Evolutionary conservation across 1,140 invertebrate genomes (phyloP), one percentile per base, ranked within the genome.

Genomic region (Atta cephalotes): DNA sequence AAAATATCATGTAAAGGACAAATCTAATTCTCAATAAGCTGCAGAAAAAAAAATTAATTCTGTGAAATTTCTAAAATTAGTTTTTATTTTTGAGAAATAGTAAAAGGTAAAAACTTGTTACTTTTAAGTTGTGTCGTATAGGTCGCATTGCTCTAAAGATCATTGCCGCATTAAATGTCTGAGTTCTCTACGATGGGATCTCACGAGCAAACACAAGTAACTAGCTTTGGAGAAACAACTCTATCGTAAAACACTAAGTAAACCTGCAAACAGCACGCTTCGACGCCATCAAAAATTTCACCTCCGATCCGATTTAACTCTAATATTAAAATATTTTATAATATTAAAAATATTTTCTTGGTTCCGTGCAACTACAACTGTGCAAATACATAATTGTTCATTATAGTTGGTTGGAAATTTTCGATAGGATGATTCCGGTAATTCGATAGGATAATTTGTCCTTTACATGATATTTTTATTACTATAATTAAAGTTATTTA

Each of bases 231-330:
- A 35, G 45, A 49, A 63, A 58, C 31, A 71, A 58, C 31, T 70
- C 21, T 58, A 58, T 81, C 51, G 78, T 71, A 58, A 80, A 81
- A 81, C 51, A 70, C 16, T 80, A 70, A 68, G 63, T 53, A 81
- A 81, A 58, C 31, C n/a, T 70, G 25, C 5, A 63, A 45, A 60
- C 31, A 31, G 14, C 2, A 39, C n/a, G 7, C 3, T 53, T 80
- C 18, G 49, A 68, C 28, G 5, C 65, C 51, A 56, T 70, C 31
- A 70, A 21, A 70, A 66, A 78, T 28, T 3, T 66, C 49, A 25
- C 21, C 16, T 56, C 2, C 5, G n/a, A 53, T 16, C 16, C 3
- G 5, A 56, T 80, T 51, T 45, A 45, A 70, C 12, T 62, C 14
- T 80, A 68, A 70, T 58, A 71, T 70, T 81, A 70, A 70, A 45